phyloP scores from a whole-genome alignment of 2,888 invertebrate genomes.

The Epiblema foenella region DNA sequence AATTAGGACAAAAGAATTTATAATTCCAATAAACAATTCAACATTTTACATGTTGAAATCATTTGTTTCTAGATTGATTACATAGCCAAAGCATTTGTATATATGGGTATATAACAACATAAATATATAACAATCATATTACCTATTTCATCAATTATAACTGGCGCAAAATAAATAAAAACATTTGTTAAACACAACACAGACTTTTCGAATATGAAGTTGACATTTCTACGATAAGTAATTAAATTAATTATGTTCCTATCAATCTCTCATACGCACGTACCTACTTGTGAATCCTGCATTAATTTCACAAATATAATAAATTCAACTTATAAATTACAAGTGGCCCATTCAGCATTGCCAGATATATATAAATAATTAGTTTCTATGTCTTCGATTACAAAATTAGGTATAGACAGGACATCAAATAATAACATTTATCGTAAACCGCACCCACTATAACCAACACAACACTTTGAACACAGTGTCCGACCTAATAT shows the following conservation, averaged over 20 bases:
- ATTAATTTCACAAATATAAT: constrained; percentile 38
- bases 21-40: too few relatives aligned
- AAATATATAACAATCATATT: too few relatives aligned
- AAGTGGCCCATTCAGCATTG: neutral
- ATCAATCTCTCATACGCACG: constrained; percentile 6
- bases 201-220: constrained; percentile 5
- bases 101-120: too few relatives aligned
- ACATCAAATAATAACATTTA: constrained; percentile 2
- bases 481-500: constrained; percentile 14
- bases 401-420: neutral
- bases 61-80: too few relatives aligned
- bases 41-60: too few relatives aligned
- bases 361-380: neutral
- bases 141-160: too few relatives aligned
- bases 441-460: constrained; percentile 15
- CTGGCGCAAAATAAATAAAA: constrained; percentile 7
- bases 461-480: constrained; percentile 10
- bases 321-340: constrained; percentile 21
- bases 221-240: constrained; percentile 2
- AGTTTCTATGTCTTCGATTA: neutral
- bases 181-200: neutral
- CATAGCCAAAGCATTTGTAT: too few relatives aligned
- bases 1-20: too few relatives aligned
- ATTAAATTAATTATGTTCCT: too few relatives aligned
- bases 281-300: constrained; percentile 42